Conservation (phyloP, 92 coral and sea anemone genomes). For the Palythoa grandiflora region DNA sequence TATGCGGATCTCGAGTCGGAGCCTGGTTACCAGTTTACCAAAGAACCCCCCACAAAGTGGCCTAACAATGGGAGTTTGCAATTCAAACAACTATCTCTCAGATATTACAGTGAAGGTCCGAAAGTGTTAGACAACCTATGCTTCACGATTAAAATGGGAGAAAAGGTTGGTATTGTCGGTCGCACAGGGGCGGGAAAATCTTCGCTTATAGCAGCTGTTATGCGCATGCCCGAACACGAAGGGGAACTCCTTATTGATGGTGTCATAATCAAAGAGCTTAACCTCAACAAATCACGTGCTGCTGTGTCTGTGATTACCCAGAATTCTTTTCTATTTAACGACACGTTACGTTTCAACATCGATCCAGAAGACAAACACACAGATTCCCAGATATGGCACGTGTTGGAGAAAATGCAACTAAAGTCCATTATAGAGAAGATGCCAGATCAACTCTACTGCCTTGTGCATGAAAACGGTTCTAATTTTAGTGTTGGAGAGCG, state of each 20-base stretch:
- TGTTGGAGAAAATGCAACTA: neutral
- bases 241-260: neutral
- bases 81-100: neutral
- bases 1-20: neutral
- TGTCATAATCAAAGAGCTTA: neutral
- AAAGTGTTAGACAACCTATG: neutral
- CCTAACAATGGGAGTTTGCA: neutral
- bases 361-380: neutral
- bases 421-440: neutral
- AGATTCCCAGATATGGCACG: neutral
- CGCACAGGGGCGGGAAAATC: slow-evolving; percentile 10
- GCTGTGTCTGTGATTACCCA: slow-evolving; percentile 11
- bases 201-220: neutral
- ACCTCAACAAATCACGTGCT: neutral
- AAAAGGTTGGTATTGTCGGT: neutral
- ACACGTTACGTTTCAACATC: neutral
- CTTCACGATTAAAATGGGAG: neutral
- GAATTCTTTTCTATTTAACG: slow-evolving; percentile 12
- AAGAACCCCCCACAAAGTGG: neutral
- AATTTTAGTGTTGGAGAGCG: slow-evolving; percentile 20
- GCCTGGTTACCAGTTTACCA: neutral
- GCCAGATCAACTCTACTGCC: neutral
- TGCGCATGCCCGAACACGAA: slow-evolving; percentile 12
- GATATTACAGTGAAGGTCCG: neutral
- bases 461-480: slow-evolving; percentile 18